phyloP scores from a whole-genome alignment of 2,888 invertebrate species.

The Andrena praecox region DNA sequence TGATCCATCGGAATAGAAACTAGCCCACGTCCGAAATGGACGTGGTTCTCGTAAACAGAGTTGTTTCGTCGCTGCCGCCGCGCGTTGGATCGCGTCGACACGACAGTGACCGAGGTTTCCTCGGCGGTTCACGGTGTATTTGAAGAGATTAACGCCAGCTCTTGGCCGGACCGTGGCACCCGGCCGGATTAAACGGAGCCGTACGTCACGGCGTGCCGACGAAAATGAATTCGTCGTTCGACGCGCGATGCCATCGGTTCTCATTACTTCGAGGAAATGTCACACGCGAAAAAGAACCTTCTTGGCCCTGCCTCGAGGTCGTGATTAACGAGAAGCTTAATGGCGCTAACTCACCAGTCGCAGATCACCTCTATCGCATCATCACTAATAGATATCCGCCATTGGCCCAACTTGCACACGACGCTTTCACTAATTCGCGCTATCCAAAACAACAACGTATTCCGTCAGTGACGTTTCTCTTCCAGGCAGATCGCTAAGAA shows the following conservation, averaged over 20 bases:
- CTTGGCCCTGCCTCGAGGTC: too few relatives aligned
- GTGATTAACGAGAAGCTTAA: conserved; percentile 37
- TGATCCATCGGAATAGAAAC: not conserved
- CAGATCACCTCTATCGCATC: not conserved
- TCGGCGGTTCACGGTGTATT: conserved; percentile 54
- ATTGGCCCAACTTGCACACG: not conserved
- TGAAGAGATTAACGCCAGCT: conserved; percentile 62
- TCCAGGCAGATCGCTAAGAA: too few relatives aligned
- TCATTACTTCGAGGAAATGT: conserved; percentile 34
- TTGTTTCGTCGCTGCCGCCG: conserved; percentile 38
- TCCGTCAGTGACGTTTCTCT: not conserved
- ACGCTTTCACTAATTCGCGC: not conserved
- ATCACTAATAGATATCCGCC: not conserved
- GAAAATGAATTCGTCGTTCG: conserved; percentile 67
- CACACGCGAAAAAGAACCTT: not conserved
- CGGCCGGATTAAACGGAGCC: conserved; percentile 30
- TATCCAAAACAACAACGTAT: not conserved
- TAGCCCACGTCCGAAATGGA: conserved; percentile 43
- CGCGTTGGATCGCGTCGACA: conserved; percentile 32
- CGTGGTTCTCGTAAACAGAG: conserved; percentile 45
- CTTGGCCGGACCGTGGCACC: not conserved
- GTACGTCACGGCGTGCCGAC: conserved; percentile 55
- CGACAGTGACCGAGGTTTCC: conserved; percentile 20
- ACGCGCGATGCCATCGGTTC: conserved; percentile 42
- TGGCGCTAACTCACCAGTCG: conserved; percentile 17